These are phyloP conservation scores for Sphenopsis melanotis DNA, from an alignment of 2,797 vertebrate species.

Conservation along the genomic window DNA sequence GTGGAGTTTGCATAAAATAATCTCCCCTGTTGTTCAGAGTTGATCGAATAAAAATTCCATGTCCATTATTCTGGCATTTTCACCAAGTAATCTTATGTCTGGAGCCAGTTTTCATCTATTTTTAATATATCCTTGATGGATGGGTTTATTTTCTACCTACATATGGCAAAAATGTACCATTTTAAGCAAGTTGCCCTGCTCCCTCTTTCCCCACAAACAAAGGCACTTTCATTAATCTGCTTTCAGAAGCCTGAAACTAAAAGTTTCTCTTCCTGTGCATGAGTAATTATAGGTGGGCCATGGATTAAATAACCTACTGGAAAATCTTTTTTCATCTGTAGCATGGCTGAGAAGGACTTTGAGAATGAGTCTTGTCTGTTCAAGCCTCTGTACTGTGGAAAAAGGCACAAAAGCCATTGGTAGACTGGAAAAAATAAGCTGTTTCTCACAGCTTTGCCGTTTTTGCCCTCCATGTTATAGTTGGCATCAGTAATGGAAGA, in stretches of 20 bases:
- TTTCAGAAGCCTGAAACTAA: conserved; percentile 19
- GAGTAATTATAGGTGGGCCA: not conserved
- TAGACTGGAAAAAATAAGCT: not conserved
- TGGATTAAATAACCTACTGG: conserved; percentile 19
- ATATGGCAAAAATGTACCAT: conserved; percentile 8
- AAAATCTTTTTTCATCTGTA: not conserved
- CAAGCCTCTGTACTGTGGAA: not conserved
- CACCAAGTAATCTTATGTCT: conserved; percentile 41
- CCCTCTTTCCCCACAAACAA: conserved; percentile 17
- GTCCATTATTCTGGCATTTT: conserved; percentile 46
- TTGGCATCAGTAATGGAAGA: not conserved
- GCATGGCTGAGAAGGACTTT: not conserved
- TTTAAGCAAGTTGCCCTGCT: conserved; percentile 21
- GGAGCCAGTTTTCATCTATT: conserved; percentile 61
- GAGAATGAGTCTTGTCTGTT: not conserved
- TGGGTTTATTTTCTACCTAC: conserved; percentile 49
- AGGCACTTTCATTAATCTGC: conserved; percentile 40
- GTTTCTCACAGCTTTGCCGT: not conserved
- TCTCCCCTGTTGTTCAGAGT: conserved; percentile 42
- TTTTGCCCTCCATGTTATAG: not conserved
- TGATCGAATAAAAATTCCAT: conserved; percentile 37
- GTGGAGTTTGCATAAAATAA: conserved; percentile 53
- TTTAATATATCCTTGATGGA: conserved; percentile 56
- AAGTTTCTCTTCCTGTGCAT: conserved; percentile 22
- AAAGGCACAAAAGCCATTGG: not conserved